Evolutionary conservation across 1,140 invertebrate species (phyloP).

Genomic region (Bombus sylvicola): DNA sequence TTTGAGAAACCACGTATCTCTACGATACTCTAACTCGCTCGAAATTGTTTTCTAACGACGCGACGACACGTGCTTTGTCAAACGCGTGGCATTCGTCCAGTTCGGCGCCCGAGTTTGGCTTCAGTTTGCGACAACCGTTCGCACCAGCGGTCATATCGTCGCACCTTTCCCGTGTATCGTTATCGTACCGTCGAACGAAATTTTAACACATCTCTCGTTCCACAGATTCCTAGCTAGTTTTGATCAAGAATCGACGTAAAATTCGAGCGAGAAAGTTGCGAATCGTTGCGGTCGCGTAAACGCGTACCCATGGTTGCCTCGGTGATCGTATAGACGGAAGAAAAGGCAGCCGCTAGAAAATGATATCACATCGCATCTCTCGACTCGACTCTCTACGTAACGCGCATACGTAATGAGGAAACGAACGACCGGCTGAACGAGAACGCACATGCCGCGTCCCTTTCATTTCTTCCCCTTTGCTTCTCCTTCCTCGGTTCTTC

Average conservation of each 20-base stretch:
- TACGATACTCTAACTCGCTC: neutral
- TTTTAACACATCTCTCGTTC: neutral
- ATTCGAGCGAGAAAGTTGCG: neutral
- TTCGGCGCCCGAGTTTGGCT: neutral
- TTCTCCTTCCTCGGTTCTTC: neutral
- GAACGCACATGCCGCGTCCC: conserved; percentile 37
- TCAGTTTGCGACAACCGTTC: neutral
- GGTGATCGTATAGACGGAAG: neutral
- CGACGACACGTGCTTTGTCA: no score
- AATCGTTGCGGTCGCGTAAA: neutral
- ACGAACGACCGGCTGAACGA: conserved; percentile 53
- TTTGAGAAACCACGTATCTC: neutral
- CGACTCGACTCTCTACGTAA: conserved; percentile 67
- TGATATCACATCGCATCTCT: conserved; percentile 73
- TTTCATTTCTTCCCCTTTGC: conserved; percentile 1
- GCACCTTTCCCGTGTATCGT: neutral
- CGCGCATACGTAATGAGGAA: conserved; percentile 74
- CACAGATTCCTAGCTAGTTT: no score
- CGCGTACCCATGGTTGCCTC: neutral
- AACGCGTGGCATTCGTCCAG: neutral
- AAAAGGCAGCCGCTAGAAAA: conserved; percentile 60
- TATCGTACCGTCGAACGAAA: neutral
- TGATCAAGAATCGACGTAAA: no score
- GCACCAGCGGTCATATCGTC: neutral
- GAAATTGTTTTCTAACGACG: neutral